Base-by-base conservation (phyloP, 1,140 invertebrate species). In the Anadara kagoshimensis region DNA sequence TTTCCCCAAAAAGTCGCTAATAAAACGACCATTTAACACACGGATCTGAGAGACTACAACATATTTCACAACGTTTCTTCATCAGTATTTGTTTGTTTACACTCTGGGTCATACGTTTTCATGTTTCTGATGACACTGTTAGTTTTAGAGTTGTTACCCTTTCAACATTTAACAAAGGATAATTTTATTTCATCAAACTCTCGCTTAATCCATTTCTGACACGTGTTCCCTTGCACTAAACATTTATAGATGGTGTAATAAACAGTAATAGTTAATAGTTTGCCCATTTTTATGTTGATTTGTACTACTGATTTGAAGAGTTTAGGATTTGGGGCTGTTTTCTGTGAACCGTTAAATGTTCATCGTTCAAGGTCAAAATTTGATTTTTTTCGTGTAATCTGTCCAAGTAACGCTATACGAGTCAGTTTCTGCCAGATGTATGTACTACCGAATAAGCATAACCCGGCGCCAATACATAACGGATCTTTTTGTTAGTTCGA, bases 181-280 rank as follows among this genome's bases (percentile, higher is more conserved):
- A n/a, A n/a, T n/a, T n/a, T n/a, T n/a, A n/a, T n/a, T n/a, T n/a
- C n/a, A n/a, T 44, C 59, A 20, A 62, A 62, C 24, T 62, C 59
- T n/a, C 44, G 18, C 5, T 43, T 36, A 16, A 62, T 14, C 59
- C 59, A 62, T n/a, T 62, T 10, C 44, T 62, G 59, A 43, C 59
- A 62, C 18, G n/a, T 62, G 36, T 62, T 62, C 16, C 59, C 59
- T 22, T 62, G 59, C 44, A 62, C 59, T 16, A 62, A 10, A n/a
- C 59, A 62, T 11, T 44, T 36, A 18, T 43, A 43, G 24, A 41
- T 62, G 12, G 59, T 62, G 24, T 62, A 62, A 43, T 43, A 44
- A 1, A 62, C 20, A 43, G 59, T 44, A 62, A 62, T 62, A n/a
- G 59, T 44, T n/a, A 53, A 5, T n/a, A 53, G 5, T 11, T 53